Evolutionary conservation across 1,140 invertebrate species (phyloP), one percentile per base, ranked within the genome.

Genomic region (Drosophila repletoides): DNA sequence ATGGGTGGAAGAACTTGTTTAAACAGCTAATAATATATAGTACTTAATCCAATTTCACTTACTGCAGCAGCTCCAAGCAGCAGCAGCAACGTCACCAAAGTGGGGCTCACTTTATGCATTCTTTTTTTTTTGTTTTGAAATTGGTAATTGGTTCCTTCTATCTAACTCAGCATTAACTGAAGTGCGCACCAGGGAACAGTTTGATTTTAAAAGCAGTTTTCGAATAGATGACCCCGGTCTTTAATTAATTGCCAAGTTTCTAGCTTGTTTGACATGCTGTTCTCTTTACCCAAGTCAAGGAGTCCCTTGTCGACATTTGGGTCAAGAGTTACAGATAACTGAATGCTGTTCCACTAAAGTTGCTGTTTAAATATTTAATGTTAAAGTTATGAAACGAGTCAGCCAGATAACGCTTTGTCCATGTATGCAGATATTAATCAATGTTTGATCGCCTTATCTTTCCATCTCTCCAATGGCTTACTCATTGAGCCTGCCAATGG

Each of bases 241-340:
- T 29, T 59, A 71, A 84, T 79, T 84, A 84, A 84, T 79, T 86
- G 70, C 17, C 40, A 53, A 49, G 46, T 38, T 65, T 31, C 34
- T 12, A 48, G 26, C 34, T 81, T 64, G 64, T 73, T 72, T 56
- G 49, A 72, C 71, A 76, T 56, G 63, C 36, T 49, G 3, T 15
- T 31, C 29, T 67, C 38, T 63, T 83, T 77, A 58, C 38, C 52
- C 31, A 58, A 64, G 33, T 56, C 58, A 51, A 74, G 61, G 22
- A 43, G 38, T n/a, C n/a, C 10, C 31, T 55, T 40, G 22, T 24
- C 21, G 66, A 86, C 80, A 84, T 84, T 79, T 84, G 66, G 71
- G 79, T 86, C 79, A 84, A 84, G 74, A 59, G 66, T 40, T 65
- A 28, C 22, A 83, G 69, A 70, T 81, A 81, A 84, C 77, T 77